Evolutionary conservation across 2,113 vertebrate species (phyloP), one percentile per base, ranked within the genome.

Genomic region (Balaeniceps rex): DNA sequence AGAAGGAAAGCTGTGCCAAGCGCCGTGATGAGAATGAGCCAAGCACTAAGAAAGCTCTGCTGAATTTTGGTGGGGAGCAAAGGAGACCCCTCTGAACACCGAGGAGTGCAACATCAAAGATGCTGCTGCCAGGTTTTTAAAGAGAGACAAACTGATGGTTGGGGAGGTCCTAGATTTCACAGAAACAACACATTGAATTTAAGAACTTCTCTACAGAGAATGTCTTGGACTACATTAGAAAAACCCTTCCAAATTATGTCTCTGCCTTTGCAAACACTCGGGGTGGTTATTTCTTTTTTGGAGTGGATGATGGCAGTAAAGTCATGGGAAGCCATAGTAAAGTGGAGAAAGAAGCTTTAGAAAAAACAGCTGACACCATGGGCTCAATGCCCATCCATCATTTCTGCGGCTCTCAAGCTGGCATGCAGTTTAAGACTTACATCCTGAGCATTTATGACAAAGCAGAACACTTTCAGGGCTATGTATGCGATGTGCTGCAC

Each of bases 211-310:
- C 90, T 60, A 92, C 69, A 47, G 84, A 89, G 55, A 95, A 40
- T 72, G 42, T 94, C 24, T 34, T 93, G 12, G 63, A 96, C 49
- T 84, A 88, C 36, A 66, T 97, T 42, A 91, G 55, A 65, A 96
- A 92, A 80, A 95, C 10, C n/a, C 75, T 97, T 64, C 87, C 88
- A 70, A 95, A 66, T 42, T 98, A 96, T 10, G 17, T 98, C 25
- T 97, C 97, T 63, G 94, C 90, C 26, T 98, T 98, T 96, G 95
- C 95, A 95, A 98, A 98, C 40, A 88, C 93, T 24, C 14, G 93
- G 12, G 94, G 96, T 23, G 96, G 97, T 24, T 97, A 95, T 84
- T 55, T 96, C 34, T 89, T 97, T 81, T 93, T 97, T 33, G 94
- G 96, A 42, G 96, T 98, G 40, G 69, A 95, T 74, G 83, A 98